Conservation (phyloP, 2,888 invertebrate species). For the Drosophila macrospina region DNA sequence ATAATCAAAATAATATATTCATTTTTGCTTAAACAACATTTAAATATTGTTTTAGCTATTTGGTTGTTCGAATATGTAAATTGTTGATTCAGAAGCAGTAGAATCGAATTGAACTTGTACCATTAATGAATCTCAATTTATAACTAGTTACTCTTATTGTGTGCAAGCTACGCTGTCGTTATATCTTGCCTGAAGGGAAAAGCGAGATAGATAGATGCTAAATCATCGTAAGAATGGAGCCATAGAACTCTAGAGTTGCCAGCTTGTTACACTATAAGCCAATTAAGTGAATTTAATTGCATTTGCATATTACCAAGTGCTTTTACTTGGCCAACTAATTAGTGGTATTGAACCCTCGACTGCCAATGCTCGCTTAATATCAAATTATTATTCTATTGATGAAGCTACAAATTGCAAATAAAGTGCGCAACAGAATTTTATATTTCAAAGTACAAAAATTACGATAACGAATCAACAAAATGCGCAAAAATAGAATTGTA, state of each 20-base stretch:
- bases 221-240: background rate
- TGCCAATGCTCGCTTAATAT: slow-evolving; percentile 12
- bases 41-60: too few species aligned
- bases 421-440: slow-evolving; percentile 6
- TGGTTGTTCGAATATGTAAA: too few species aligned
- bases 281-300: slow-evolving; percentile 33
- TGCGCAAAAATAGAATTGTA: slow-evolving; percentile 28
- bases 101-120: too few species aligned
- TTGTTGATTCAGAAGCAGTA: too few species aligned
- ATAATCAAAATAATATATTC: too few species aligned
- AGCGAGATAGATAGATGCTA: background rate
- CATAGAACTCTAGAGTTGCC: background rate
- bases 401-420: slow-evolving; percentile 7
- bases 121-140: too few species aligned
- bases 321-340: slow-evolving; percentile 37
- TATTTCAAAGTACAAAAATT: background rate
- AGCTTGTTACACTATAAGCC: background rate
- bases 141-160: too few species aligned
- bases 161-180: too few species aligned
- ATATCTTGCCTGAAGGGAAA: background rate
- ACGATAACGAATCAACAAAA: slow-evolving; percentile 18
- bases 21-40: too few species aligned
- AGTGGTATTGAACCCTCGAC: background rate
- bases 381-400: slow-evolving; percentile 26
- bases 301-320: slow-evolving; percentile 31